Conservation (phyloP, 1,140 invertebrate species). For the Platorchestia sp. region DNA sequence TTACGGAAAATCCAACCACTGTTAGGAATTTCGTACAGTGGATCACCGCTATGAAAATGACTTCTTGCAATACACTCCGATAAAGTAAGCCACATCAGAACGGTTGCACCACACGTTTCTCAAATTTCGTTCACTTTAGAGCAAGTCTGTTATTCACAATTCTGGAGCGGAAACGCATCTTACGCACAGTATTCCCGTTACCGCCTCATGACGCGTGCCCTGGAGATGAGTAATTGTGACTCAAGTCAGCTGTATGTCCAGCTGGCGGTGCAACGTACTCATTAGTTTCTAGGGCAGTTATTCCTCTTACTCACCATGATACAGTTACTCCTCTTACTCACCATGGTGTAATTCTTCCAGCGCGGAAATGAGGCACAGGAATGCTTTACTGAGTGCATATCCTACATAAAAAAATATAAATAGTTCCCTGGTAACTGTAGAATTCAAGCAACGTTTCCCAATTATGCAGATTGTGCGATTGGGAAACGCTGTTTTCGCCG, state of each 20-base stretch:
- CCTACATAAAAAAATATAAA: too few species aligned
- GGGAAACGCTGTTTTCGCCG: not conserved
- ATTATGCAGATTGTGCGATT: too few species aligned
- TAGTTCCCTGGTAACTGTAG: too few species aligned
- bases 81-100: too few species aligned
- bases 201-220: too few species aligned
- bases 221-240: not conserved
- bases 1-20: too few species aligned
- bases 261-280: not conserved
- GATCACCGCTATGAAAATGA: too few species aligned
- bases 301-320: not conserved
- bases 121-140: not conserved
- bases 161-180: not conserved
- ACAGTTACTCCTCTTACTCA: not conserved
- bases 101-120: not conserved
- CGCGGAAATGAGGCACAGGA: not conserved
- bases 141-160: not conserved
- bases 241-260: not conserved
- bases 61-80: too few species aligned
- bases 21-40: too few species aligned
- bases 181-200: not conserved
- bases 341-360: not conserved
- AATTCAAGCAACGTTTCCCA: too few species aligned
- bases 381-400: not conserved
- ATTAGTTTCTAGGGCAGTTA: not conserved